Conservation (phyloP, 2,113 vertebrate genomes). For the Cairina moschata region DNA sequence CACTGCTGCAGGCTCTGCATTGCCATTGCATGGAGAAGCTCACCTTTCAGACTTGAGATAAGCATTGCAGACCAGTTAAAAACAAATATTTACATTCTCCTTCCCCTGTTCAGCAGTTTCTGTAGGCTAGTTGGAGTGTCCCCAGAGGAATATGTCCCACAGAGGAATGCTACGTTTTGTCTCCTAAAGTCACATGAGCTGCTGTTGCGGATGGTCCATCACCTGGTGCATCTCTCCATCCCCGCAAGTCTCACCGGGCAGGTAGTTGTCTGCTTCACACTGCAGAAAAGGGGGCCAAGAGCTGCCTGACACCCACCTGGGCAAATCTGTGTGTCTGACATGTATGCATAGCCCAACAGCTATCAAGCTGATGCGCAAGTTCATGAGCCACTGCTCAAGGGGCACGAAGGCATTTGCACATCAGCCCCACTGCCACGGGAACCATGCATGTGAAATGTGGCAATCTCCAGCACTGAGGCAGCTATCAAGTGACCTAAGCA, state of each 20-base stretch:
- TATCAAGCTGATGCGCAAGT: not conserved
- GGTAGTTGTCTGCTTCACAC: fast-evolving
- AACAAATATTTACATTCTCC: not conserved
- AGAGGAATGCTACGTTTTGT: not conserved
- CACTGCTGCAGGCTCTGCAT: fast-evolving
- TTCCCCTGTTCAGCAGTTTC: not conserved
- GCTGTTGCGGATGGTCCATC: fast-evolving
- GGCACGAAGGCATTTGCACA: not conserved
- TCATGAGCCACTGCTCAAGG: not conserved
- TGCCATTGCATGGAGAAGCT: fast-evolving
- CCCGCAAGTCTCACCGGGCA: fast-evolving
- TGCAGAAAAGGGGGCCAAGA: not conserved
- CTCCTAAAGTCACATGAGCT: not conserved
- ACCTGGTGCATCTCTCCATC: not conserved
- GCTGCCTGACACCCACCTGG: not conserved
- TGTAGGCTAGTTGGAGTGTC: not conserved
- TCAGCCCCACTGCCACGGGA: fast-evolving
- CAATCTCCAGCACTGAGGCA: not conserved
- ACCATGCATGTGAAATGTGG: fast-evolving
- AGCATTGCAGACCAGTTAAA: not conserved
- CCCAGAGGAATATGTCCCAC: no score
- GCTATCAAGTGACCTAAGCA: not conserved
- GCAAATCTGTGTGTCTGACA: not conserved
- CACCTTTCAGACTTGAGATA: not conserved
- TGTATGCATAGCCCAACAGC: not conserved